Base-by-base conservation (phyloP, 2,113 vertebrate genomes). In the Ranitomeya variabilis region DNA sequence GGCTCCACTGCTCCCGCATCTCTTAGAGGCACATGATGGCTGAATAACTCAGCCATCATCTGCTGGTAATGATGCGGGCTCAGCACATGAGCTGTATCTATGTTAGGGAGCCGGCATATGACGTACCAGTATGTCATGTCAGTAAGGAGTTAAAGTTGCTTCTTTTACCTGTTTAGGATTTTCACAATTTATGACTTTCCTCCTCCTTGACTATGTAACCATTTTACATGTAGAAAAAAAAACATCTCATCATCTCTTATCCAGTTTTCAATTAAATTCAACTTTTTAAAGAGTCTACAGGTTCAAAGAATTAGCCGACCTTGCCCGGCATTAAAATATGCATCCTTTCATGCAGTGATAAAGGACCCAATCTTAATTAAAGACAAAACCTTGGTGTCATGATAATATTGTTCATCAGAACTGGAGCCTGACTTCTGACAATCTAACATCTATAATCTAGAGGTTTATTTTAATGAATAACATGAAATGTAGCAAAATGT, bases 401-500 rank as follows among this genome's bases (percentile, higher is more conserved):
- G 23, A 81, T 62, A 62, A 37, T 83, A 69, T 67, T 83, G 37
- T 83, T 52, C 81, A 83, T 83, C 62, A 52, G 62, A 67, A 83
- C 62, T 66, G 37, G 52, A 66, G 55, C 55, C 16, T 80, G 26
- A 64, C 81, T 83, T 83, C 45, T 54, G n/a, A 31, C 11, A 54
- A 52, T 26, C 18, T 8, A 83, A 76, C 45, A 76, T 76, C 73
- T 76, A 51, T 76, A 76, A 76, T 76, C 73, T 76, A 76, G 71
- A 83, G 81, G 81, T 67, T 83, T 69, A 91, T 90, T 81, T 67
- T 73, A 91, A 90, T 89, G 83, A 87, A 19, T 88, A 45, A 51
- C 45, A 74, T 18, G 12, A 74, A 74, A 76, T 21, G 51, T 51
- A 51, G 45, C 8, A 51, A 76, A 76, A 76, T 13, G 37, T 76